Evolutionary conservation across 2,113 vertebrate species (phyloP), one percentile per base, ranked within the genome.

Genomic region (Papio anubis): DNA sequence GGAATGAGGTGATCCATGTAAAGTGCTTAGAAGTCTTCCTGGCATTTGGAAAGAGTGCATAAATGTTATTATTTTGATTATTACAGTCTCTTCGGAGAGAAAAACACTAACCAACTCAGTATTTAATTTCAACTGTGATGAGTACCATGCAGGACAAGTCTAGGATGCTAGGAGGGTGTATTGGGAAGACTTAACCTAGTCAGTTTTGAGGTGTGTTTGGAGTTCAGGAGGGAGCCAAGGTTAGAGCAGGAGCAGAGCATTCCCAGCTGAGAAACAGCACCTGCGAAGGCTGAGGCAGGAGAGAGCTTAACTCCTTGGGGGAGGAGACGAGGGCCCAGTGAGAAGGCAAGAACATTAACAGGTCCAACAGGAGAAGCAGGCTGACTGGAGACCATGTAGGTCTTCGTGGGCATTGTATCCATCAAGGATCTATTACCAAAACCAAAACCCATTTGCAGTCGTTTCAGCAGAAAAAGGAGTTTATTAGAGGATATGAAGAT

Each of bases 51-150:
- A 96, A 91, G 70, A 85, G 43, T 72, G 88, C 38, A 21, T 87
- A 55, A 90, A 76, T 85, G 43, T 91, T 91, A 76, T 95, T 78
- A 43, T 90, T 80, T 78, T 94, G 88, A 80, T 91, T 66, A 90
- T 68, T 91, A 80, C 0, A 91, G 73, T 91, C 76, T 94, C 50
- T 88, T 94, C 70, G 43, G n/a, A 35, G 83, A 97, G 83, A 57
- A 93, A 96, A 88, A 78, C 38, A 88, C 92, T 81, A 78, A 94
- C 40, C 21, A 73, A 73, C 32, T 25, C 90, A 80, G 55, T 64
- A 48, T 85, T 95, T 89, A 64, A 82, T 92, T 94, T 93, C 64
- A 88, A 48, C 86, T 57, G 57, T 92, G 92, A 18, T 94, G 64
- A 64, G 43, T 66, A 25, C 9, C 68, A 17, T 4, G 45, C 68